Conservation (phyloP, 1,140 invertebrate species). For the Drosophila oshimai region DNA sequence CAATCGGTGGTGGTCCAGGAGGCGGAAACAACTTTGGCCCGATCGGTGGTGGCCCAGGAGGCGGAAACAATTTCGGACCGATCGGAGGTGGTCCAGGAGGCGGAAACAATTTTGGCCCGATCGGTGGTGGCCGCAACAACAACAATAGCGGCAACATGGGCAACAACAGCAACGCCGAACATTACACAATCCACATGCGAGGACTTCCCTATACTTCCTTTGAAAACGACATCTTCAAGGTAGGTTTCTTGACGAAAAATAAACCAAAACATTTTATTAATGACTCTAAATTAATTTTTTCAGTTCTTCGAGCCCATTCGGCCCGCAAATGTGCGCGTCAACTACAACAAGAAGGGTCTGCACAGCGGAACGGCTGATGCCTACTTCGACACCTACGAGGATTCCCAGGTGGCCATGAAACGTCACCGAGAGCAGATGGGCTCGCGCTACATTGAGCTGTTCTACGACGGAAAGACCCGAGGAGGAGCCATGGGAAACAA, state of each 20-base stretch:
- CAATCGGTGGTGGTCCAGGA: conserved; percentile 50
- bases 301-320: conserved; percentile 82
- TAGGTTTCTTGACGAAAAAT: conserved; percentile 4
- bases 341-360: conserved; percentile 86
- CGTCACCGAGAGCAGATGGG: conserved; percentile 94
- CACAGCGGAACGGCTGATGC: conserved; percentile 96
- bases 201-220: conserved; percentile 79
- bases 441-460: conserved; percentile 92
- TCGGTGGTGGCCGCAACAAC: conserved; percentile 59
- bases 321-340: conserved; percentile 75
- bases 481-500: conserved; percentile 34
- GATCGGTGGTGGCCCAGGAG: conserved; percentile 50
- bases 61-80: conserved; percentile 51
- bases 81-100: conserved; percentile 8
- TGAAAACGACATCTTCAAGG: conserved; percentile 80
- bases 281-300: neutral
- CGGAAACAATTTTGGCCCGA: conserved; percentile 53
- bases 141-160: conserved; percentile 45
- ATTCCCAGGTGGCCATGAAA: conserved; percentile 90
- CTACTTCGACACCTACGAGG: conserved; percentile 90
- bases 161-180: conserved; percentile 52
- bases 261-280: neutral
- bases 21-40: neutral
- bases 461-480: conserved; percentile 78
- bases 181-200: conserved; percentile 75